phyloP scores from a whole-genome alignment of 2,113 vertebrate species.

The Carollia perspicillata region DNA sequence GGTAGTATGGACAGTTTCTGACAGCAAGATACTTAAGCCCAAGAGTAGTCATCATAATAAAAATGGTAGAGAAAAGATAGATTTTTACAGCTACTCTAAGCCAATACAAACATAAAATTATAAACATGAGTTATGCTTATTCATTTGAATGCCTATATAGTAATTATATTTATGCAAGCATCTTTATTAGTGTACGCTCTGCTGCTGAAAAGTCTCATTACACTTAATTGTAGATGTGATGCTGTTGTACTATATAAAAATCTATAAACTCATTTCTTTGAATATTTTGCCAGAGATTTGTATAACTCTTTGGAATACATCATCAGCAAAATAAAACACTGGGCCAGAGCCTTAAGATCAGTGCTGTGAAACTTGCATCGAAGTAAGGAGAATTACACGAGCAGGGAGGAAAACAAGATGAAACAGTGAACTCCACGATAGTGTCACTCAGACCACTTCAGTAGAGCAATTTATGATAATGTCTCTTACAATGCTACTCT shows the following conservation, averaged over 20 bases:
- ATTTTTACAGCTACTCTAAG: not conserved
- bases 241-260: not conserved
- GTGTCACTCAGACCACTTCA: no score
- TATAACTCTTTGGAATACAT: not conserved
- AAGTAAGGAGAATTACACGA: not conserved
- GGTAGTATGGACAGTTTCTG: not conserved
- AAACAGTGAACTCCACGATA: not conserved
- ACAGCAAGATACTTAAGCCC: not conserved
- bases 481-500: not conserved
- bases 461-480: fast-evolving
- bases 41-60: not conserved
- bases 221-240: not conserved
- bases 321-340: not conserved
- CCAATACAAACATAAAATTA: not conserved
- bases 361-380: not conserved
- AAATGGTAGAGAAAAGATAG: not conserved
- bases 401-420: no score
- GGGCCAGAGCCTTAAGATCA: not conserved
- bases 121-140: not conserved
- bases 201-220: not conserved
- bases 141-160: not conserved
- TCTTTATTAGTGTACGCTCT: not conserved
- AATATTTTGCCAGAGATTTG: not conserved
- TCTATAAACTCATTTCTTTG: not conserved
- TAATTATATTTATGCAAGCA: not conserved